Percentiles rank a stretch among this genome's conserved stretches.
Conservation (phyloP, 2,113 vertebrate species). For the Ardeotis arabs region DNA sequence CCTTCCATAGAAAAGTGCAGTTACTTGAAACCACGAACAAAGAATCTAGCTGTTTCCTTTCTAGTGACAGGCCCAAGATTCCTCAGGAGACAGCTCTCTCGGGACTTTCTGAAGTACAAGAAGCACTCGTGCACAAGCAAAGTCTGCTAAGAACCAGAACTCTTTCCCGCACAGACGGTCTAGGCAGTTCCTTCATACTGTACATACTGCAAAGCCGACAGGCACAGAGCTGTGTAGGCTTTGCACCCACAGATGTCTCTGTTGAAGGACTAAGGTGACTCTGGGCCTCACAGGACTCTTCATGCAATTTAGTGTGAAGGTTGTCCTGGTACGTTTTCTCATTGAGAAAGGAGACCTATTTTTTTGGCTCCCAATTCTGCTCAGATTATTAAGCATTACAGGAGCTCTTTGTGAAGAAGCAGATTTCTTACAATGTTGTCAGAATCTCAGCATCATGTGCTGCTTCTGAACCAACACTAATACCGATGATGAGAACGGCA, state of each 20-base stretch:
- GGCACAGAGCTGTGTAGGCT: not conserved
- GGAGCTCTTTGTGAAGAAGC: not conserved
- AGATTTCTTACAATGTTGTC: not conserved
- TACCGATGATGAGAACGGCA: accelerated
- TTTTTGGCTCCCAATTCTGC: not conserved
- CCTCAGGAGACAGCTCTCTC: not conserved
- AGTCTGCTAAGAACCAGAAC: not conserved
- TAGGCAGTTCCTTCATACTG: not conserved
- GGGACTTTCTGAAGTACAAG: accelerated
- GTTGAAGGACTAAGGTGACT: not conserved
- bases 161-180: not conserved
- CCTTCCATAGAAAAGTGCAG: not conserved
- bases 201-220: not conserved
- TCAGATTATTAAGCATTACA: not conserved
- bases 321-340: accelerated
- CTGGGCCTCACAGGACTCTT: not conserved
- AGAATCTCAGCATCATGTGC: not conserved
- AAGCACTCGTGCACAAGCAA: not conserved
- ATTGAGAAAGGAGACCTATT: accelerated
- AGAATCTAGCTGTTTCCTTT: not conserved
- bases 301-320: not conserved
- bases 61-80: not conserved
- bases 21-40: not conserved
- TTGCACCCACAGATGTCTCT: not conserved
- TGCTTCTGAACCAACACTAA: not conserved